Conservation (phyloP, 2,113 vertebrate genomes). For the Bufo bufo region DNA sequence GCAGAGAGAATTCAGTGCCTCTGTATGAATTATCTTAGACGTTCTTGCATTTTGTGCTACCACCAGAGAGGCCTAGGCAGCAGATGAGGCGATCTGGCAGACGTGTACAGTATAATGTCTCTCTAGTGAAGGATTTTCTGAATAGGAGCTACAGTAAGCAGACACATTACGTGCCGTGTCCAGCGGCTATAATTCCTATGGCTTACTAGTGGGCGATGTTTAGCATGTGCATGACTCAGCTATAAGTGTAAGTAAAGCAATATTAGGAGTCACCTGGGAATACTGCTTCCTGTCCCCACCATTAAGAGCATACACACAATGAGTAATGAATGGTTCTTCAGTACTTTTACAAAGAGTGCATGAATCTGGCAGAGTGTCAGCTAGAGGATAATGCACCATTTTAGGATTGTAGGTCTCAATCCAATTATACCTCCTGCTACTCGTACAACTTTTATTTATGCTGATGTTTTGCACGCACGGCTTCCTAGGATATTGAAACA, state of each 20-base stretch:
- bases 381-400: constrained; percentile 52
- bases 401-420: constrained; percentile 51
- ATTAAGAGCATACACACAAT: constrained; percentile 32
- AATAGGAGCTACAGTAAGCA: constrained; percentile 13
- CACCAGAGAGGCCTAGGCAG: constrained; percentile 41
- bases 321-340: constrained; percentile 48
- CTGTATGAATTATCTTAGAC: constrained; percentile 40
- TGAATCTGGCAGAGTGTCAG: constrained; percentile 51
- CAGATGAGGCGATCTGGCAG: constrained; percentile 50
- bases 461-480: constrained; percentile 13
- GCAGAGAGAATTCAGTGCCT: constrained; percentile 32
- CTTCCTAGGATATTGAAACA: constrained; percentile 32
- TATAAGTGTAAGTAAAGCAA: constrained; percentile 32
- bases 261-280: constrained; percentile 15
- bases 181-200: neutral
- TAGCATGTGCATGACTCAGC: constrained; percentile 16
- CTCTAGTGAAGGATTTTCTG: constrained; percentile 35
- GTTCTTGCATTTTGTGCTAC: constrained; percentile 40
- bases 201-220: neutral
- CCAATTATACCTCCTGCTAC: constrained; percentile 58
- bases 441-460: constrained; percentile 46
- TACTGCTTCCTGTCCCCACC: neutral
- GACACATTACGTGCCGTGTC: constrained; percentile 33
- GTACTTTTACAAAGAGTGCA: constrained; percentile 19
- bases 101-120: constrained; percentile 5